phyloP scores from a whole-genome alignment of 1,140 invertebrate species.

The Aphelinus certus region DNA sequence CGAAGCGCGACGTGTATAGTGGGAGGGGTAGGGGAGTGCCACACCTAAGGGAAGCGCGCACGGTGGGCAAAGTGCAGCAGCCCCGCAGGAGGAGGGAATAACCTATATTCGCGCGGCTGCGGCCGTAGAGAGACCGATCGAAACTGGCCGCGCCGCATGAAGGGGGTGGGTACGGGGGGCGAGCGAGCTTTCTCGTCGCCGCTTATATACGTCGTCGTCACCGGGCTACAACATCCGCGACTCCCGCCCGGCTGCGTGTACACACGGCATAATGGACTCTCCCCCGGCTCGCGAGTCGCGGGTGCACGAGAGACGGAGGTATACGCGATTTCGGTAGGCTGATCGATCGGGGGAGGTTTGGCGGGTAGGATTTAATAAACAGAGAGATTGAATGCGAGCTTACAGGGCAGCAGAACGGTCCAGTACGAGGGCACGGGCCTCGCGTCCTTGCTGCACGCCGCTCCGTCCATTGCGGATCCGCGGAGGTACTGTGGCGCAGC shows the following conservation, averaged over 20 bases:
- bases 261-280: constrained; percentile 27
- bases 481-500: too few species aligned
- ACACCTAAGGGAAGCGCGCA: constrained; percentile 12
- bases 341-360: too few species aligned
- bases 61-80: too few species aligned
- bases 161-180: too few species aligned
- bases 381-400: background rate
- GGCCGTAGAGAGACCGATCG: constrained; percentile 12
- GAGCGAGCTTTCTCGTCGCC: too few species aligned
- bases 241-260: too few species aligned
- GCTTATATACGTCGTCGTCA: too few species aligned
- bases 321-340: too few species aligned
- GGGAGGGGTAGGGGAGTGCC: background rate
- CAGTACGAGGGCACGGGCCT: constrained; percentile 13
- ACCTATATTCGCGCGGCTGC: constrained; percentile 13
- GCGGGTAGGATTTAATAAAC: too few species aligned
- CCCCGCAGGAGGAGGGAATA: background rate
- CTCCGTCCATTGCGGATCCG: constrained; percentile 25
- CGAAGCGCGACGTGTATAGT: too few species aligned
- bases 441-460: constrained; percentile 24
- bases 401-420: constrained; percentile 32
- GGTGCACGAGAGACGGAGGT: too few species aligned
- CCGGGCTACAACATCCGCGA: too few species aligned
- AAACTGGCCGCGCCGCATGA: constrained; percentile 21
- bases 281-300: background rate